Percentiles rank a stretch among this genome's conserved stretches.
Conservation (phyloP, 2,113 vertebrate genomes). For the Macquaria australasica region DNA sequence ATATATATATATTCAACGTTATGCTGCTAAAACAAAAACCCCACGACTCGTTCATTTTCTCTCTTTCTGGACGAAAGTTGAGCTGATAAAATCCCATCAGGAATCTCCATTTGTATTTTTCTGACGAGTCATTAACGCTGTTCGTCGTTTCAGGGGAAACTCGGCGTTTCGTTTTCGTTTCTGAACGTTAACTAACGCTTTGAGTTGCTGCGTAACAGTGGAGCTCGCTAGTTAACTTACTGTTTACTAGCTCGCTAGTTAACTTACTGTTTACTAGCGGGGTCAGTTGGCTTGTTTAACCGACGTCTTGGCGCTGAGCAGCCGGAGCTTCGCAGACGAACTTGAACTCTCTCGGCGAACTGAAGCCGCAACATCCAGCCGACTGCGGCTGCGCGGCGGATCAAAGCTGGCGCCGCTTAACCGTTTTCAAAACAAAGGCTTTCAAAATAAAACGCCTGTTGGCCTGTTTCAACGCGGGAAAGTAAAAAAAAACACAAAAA, state of each 20-base stretch:
- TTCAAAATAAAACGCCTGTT: background rate
- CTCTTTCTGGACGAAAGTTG: background rate
- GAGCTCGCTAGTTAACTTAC: background rate
- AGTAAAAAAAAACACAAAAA: too few relatives aligned
- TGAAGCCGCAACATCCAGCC: too few relatives aligned
- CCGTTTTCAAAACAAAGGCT: too few relatives aligned
- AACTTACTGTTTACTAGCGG: background rate
- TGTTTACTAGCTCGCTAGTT: background rate
- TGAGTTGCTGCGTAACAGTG: constrained; percentile 18
- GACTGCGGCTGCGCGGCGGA: too few relatives aligned
- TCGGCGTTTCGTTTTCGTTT: constrained; percentile 51
- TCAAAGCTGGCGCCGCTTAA: too few relatives aligned
- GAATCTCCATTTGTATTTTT: background rate
- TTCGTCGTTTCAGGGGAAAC: background rate
- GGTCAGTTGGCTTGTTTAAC: background rate
- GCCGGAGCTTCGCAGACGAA: accelerated
- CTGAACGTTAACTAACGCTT: constrained; percentile 9
- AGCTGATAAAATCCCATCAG: background rate
- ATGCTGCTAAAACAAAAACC: background rate
- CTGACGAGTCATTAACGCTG: constrained; percentile 37
- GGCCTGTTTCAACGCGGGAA: background rate
- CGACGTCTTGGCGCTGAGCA: too few relatives aligned
- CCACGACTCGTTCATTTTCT: accelerated
- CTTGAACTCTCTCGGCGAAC: too few relatives aligned
- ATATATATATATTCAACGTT: too few relatives aligned